Evolutionary conservation across 2,888 invertebrate species (phyloP), one percentile per base, ranked within the genome.

Genomic region (Abrostola tripartita): DNA sequence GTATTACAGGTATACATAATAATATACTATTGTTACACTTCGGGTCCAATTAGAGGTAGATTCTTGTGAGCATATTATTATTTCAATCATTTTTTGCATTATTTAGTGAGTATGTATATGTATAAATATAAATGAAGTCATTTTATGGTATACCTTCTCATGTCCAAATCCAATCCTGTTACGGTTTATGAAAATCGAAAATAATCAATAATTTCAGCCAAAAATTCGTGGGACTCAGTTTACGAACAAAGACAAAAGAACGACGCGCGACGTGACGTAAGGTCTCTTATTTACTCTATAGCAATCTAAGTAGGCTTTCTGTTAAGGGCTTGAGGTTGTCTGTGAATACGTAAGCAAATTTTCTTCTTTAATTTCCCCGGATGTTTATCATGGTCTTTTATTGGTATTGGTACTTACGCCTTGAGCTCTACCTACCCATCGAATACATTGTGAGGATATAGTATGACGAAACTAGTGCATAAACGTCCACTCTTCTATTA

Each of bases 401-500:
- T 14, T 37, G 52, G 37, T n/a, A 2, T 24, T 24, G 24, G 24
- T 24, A 4, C 5, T 40, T 24, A 52, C 41, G 9, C 9, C 35
- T 42, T 41, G 24, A 42, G 9, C 9, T 42, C 4, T 42, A 42
- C 42, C 41, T 54, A 42, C 36, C 35, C 24, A 24, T 10, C 1
- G 5, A 7, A 9, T 10, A 24, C 38, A 14, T 40, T 52, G 24
- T 41, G 24, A 11, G 24, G 52, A 24, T 14, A 14, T 11, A 10
- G 12, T n/a, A 38, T 52, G n/a, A 14, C 24, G 24, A 24, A 38
- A 53, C 35, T 40, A 12, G 9, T 52, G 0, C 7, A 53, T 41
- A 24, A 24, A 40, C 24, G 24, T 35, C 40, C 11, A 65, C 51
- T 24, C 24, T 35, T 0, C 8, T 6, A 58, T 65, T 56, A 74